These are phyloP conservation scores for Habroteleia sp. DNA, from an alignment of 2,888 invertebrate species.

Conservation along the genomic window DNA sequence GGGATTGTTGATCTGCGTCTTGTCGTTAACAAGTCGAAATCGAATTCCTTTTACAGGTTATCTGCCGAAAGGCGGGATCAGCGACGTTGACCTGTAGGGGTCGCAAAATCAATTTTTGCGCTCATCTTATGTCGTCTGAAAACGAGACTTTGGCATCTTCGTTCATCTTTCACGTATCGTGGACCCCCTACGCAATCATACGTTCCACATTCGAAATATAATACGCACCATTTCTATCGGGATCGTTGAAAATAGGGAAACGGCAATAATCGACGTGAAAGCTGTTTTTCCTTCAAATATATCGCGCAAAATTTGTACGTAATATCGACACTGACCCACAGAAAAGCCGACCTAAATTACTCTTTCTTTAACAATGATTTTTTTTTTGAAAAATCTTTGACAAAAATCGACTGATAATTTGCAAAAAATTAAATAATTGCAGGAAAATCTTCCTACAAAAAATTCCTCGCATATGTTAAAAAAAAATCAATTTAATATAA, in stretches of 20 bases:
- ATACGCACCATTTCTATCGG: constrained; percentile 36
- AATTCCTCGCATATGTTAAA: no score
- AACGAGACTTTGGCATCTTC: constrained; percentile 41
- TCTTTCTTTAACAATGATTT: constrained; percentile 15
- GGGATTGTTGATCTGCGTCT: constrained; percentile 29
- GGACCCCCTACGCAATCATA: constrained; percentile 44
- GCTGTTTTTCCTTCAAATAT: constrained; percentile 42
- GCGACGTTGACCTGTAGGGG: constrained; percentile 36
- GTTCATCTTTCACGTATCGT: constrained; percentile 28
- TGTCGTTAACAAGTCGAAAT: constrained; percentile 44
- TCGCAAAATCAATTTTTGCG: constrained; percentile 52
- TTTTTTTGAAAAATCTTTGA: no score
- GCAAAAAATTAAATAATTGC: no score
- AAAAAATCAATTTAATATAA: no score
- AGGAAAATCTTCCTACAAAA: no score
- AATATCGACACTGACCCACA: constrained; percentile 19
- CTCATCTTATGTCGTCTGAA: constrained; percentile 31
- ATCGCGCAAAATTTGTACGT: constrained; percentile 23
- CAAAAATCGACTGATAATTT: no score
- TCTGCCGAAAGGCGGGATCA: constrained; percentile 29
- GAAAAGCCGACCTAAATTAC: constrained; percentile 31
- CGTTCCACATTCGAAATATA: constrained; percentile 35
- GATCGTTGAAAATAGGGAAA: constrained; percentile 19
- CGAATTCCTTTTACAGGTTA: constrained; percentile 39
- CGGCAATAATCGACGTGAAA: constrained; percentile 41